Base-by-base conservation (phyloP, 2,113 vertebrate genomes). In the Galemys pyrenaicus region DNA sequence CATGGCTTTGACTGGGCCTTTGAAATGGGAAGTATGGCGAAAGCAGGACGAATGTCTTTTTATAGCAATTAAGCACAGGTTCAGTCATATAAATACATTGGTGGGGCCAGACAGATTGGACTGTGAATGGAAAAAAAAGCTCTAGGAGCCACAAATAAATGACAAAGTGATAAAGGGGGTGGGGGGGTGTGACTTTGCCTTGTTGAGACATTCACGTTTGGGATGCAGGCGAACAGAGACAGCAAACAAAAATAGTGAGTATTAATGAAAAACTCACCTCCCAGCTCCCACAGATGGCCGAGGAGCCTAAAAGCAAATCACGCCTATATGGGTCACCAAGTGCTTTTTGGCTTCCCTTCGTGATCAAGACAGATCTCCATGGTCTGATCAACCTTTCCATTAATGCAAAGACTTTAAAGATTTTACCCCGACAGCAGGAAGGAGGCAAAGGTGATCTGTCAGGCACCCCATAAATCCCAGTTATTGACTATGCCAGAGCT, bases 241-340 rank as follows among this genome's bases (percentile, higher is more conserved):
- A 28, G 46, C 30, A 10, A 20, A 46, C 51, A 58, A 44, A 73
- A 77, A 49, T 22, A 58, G 28, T 19, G 37, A 16, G 19, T 89
- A 44, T 94, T 86, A 89, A 82, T 39, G 60, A 4, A 60, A 80
- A 77, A 9, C 2, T 70, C 19, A 9, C 41, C 67, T 93, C 39
- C 60, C 51, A 70, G 93, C 56, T 39, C 56, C 87, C 77, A 80
- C 51, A 78, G 96, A 49, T 39, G 54, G 37, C 51, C 89, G 88
- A 73, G 87, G 89, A 88, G 19, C 75, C 87, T 73, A 71, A 94
- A 96, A 95, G 89, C 4, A 46, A 97, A 94, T 19, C 10, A 90
- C 89, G 95, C 94, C 70, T 83, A 87, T 96, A 91, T 75, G 95
- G 92, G 96, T 96, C 83, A 87, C 80, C 62, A 83, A 92, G 60